These are phyloP conservation scores for Tribolium freemani DNA, from an alignment of 2,888 invertebrate genomes.

Conservation along the genomic window DNA sequence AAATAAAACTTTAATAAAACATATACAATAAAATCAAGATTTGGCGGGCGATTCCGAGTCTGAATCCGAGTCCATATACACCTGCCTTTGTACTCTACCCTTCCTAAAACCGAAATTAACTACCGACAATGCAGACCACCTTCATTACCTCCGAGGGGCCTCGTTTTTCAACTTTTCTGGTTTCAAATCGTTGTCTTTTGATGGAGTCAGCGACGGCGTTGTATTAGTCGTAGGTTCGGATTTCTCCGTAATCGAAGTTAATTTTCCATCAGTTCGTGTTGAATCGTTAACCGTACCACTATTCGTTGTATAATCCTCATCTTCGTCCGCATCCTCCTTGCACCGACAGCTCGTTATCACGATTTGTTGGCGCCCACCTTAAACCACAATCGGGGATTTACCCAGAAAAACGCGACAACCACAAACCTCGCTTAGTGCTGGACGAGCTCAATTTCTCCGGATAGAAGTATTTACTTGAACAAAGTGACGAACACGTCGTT, in stretches of 20 bases:
- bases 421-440: background rate
- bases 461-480: slow-evolving; percentile 29
- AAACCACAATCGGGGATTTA: background rate
- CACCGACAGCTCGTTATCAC: background rate
- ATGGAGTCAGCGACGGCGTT: background rate
- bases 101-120: background rate
- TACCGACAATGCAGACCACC: background rate
- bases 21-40: no score
- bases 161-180: background rate
- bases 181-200: background rate
- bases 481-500: slow-evolving; percentile 11
- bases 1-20: no score
- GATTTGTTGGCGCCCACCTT: background rate
- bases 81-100: background rate
- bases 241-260: slow-evolving; percentile 22
- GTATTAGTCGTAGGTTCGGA: background rate
- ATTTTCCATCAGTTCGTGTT: background rate
- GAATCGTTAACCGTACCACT: background rate
- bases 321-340: background rate
- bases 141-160: background rate
- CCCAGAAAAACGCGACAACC: background rate
- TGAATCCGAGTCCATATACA: background rate
- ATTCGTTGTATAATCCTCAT: background rate
- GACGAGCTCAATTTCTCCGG: slow-evolving; percentile 1
- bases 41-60: background rate